Evolutionary conservation across 1,140 invertebrate species (phyloP), one percentile per base, ranked within the genome.

Genomic region (Neuroterus valhalla): DNA sequence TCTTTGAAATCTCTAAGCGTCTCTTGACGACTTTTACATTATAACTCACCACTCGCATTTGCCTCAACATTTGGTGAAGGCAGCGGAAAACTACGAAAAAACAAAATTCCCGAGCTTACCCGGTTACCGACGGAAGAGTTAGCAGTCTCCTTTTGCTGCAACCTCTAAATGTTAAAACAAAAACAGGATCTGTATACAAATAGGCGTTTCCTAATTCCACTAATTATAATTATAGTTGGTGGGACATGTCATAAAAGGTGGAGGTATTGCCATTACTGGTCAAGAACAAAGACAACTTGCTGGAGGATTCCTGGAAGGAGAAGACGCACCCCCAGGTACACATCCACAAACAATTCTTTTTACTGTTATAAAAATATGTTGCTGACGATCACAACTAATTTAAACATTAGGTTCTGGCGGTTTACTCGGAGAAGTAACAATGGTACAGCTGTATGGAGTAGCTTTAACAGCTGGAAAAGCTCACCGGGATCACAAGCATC

Each of bases 401-500:
- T 67, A 4, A 62, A 44, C 82, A 83, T 19, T 85, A 92, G 93
- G 91, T 31, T 91, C 92, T 70, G 91, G 92, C 6, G 94, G 94
- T 23, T 89, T 95, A 48, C 87, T 95, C 21, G 95, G 95, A 12
- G 95, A 96, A 89, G 84, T 96, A 50, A 96, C 95, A 0, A 93
- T 96, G 91, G 83, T 96, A 0, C 94, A 96, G 83, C 85, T 96
- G 1, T 96, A 96, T 85, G 92, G 91, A 44, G 94, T 95, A 0
- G 95, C 95, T 0, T 85, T 96, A 45, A 94, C 94, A 1, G 95
- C 95, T 1, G 95, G 95, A 0, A 96, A 96, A 87, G 95, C 95
- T 0, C 95, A 96, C 84, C 94, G 93, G 69, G 94, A 96, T 82
- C 95, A 96, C 86, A 96, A 96, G 82, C 95, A 96, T 79, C 95